phyloP scores from a whole-genome alignment of 2,113 vertebrate species.

The Megaceryle maxima region DNA sequence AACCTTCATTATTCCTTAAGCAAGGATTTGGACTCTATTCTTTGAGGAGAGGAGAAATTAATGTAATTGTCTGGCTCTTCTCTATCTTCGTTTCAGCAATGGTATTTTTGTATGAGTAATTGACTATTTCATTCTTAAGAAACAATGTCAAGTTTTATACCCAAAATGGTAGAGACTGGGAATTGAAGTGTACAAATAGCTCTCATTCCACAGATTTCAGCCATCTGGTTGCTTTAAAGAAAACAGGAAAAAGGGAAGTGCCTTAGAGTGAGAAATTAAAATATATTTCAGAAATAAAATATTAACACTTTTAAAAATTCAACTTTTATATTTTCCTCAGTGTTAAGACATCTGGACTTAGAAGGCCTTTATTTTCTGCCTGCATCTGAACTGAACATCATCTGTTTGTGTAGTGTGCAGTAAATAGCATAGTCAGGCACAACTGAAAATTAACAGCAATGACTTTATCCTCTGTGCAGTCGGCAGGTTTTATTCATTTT shows the following conservation, averaged over 20 bases:
- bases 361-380: neutral
- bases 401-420: neutral
- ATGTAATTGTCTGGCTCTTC: neutral
- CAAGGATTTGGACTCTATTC: neutral
- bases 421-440: neutral
- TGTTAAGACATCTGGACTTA: neutral
- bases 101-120: neutral
- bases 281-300: conserved; percentile 14
- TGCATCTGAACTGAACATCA: neutral
- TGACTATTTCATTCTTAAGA: neutral
- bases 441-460: conserved; percentile 5
- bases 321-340: neutral
- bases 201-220: neutral
- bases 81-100: neutral
- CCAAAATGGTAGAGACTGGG: neutral
- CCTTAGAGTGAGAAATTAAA: neutral
- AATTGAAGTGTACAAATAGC: neutral
- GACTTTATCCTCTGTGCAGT: conserved; percentile 8
- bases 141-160: neutral
- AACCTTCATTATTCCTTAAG: neutral
- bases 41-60: neutral
- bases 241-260: neutral
- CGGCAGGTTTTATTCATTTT: conserved; percentile 6
- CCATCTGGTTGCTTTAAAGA: conserved; percentile 29
- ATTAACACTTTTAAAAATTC: neutral